A percentile compares a stretch with the other conserved stretches of the same genome.
phyloP scores from a whole-genome alignment of 1,140 invertebrate genomes.

The Ephestia elutella region DNA sequence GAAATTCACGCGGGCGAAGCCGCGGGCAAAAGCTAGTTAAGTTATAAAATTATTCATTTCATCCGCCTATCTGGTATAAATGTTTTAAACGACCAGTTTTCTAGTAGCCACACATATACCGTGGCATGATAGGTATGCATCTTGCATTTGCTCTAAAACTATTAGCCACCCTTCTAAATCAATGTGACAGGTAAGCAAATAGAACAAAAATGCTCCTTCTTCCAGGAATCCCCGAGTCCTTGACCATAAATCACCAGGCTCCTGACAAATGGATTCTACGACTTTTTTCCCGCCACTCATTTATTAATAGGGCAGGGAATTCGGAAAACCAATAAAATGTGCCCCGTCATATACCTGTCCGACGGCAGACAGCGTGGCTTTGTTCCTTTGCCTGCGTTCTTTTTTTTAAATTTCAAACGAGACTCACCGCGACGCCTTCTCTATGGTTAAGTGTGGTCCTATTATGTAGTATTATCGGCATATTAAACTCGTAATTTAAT shows the following conservation, averaged over 20 bases:
- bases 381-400: conserved; percentile 51
- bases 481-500: conserved; percentile 7
- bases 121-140: not conserved
- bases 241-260: conserved; percentile 65
- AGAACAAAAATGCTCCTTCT: conserved; percentile 66
- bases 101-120: not conserved
- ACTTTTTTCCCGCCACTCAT: conserved; percentile 66
- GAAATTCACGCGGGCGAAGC: too few species aligned
- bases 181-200: conserved; percentile 71
- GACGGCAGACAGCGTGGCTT: conserved; percentile 66
- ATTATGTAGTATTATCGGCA: conserved; percentile 3
- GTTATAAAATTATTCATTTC: too few species aligned
- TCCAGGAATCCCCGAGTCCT: conserved; percentile 65
- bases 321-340: conserved; percentile 73
- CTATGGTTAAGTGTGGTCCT: conserved; percentile 6
- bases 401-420: conserved; percentile 33
- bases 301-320: conserved; percentile 72
- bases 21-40: too few species aligned
- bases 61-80: too few species aligned
- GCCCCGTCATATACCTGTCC: conserved; percentile 73
- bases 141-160: conserved; percentile 28
- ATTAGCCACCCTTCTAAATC: conserved; percentile 60
- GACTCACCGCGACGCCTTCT: conserved; percentile 5
- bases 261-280: conserved; percentile 72
- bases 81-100: too few species aligned